Base-by-base conservation (phyloP, 2,888 invertebrate genomes). In the Cataglyphis cursor region DNA sequence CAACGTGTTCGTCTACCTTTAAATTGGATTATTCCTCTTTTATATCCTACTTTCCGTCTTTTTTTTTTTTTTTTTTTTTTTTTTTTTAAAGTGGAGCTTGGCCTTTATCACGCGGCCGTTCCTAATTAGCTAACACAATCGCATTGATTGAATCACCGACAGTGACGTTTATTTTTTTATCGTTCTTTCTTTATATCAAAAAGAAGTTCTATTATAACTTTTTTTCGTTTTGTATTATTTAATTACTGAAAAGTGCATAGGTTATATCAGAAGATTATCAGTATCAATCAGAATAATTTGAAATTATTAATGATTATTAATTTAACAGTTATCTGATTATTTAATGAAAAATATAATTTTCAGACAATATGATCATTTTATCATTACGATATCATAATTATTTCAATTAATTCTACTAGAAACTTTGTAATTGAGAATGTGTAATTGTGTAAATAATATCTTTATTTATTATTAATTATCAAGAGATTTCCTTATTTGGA, bases 41-140 rank as follows among this genome's bases (percentile, higher is more conserved):
- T 59, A 70, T 70, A 59, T 70, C 4, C 21, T 24, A 59, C 21
- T 78, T 78, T 70, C 59, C 35, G 57, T 51, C 10, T 66, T 78
- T 70, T 65, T 76, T 66, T 68, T 44, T 57, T 10, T 78, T 57
- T 64, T 75, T 68, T 68, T 44, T 57, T 10, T 65, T 76, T 66
- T 64, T 75, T 68, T 68, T 44, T 57, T 12, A n/a, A 72, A 70
- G 72, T 59, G 44, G 59, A 70, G 31, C 72, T 59, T 51, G 21
- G 28, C 24, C 44, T 59, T 80, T 80, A 44, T 72, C 59, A 48
- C 41, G 31, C 31, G 57, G 31, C 44, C 24, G 44, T 70, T 72
- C 59, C 44, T 80, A 59, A 80, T 72, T 72, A 80, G 59, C 59
- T 70, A 78, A 68, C n/a, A 78, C 78, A 70, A 80, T 72, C 59